phyloP scores from a whole-genome alignment of 2,113 vertebrate species.

The Syngnathus floridae region DNA sequence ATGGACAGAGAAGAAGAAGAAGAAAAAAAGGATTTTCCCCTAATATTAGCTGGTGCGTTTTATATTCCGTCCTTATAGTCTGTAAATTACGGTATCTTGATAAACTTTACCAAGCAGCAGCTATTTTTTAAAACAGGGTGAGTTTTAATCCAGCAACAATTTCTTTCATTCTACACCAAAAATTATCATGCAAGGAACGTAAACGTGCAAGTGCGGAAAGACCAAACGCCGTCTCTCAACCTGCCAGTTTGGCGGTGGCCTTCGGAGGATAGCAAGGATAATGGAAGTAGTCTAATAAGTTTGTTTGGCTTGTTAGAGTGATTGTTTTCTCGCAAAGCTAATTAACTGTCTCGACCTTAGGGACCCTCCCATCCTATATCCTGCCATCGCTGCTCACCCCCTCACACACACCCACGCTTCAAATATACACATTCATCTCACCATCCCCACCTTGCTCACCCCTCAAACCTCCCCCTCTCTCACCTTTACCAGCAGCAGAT shows the following conservation, averaged over 20 bases:
- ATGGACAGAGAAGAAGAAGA: background rate
- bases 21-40: no score
- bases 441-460: constrained; percentile 31
- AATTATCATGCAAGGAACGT: constrained; percentile 30
- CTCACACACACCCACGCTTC: constrained; percentile 36
- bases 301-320: constrained; percentile 71
- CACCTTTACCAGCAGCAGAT: constrained; percentile 41
- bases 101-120: background rate
- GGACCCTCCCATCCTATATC: constrained; percentile 57
- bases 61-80: no score
- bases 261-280: constrained; percentile 46
- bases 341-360: constrained; percentile 65
- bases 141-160: background rate
- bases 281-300: constrained; percentile 63
- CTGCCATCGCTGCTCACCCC: constrained; percentile 34
- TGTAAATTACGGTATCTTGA: no score
- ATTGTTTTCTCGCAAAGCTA: constrained; percentile 74
- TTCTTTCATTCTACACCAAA: background rate
- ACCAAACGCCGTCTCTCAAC: constrained; percentile 43
- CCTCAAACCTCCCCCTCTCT: constrained; percentile 28
- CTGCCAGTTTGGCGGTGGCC: constrained; percentile 29
- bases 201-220: constrained; percentile 14
- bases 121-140: background rate
- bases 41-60: no score
- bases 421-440: constrained; percentile 29